Conservation (phyloP, 2,797 vertebrate species). For the Cyclopterus lumpus region DNA sequence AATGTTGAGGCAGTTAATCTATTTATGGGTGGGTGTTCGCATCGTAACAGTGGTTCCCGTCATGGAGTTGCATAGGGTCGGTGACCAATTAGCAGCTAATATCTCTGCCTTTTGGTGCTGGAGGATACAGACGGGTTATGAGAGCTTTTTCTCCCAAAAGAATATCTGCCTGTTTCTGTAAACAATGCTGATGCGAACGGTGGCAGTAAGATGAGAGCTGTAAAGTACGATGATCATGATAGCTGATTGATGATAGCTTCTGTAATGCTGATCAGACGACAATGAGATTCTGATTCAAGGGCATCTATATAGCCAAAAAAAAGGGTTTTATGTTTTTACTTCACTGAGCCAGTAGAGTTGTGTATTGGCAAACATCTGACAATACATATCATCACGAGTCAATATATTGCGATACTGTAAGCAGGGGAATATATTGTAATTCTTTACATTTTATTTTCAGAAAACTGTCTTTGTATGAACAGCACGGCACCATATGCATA, state of each 20-base stretch:
- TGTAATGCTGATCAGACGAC: neutral
- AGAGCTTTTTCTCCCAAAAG: neutral
- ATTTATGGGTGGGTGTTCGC: neutral
- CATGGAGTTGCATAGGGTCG: neutral
- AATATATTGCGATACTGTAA: too few species aligned
- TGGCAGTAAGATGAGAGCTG: neutral
- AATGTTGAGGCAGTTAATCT: neutral
- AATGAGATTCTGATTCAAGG: neutral
- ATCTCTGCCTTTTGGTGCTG: neutral
- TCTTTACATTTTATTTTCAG: too few species aligned
- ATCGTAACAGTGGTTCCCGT: neutral
- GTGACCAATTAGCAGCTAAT: neutral
- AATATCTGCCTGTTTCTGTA: conserved; percentile 1
- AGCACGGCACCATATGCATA: neutral
- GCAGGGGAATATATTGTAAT: too few species aligned
- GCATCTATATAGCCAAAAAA: neutral
- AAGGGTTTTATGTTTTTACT: neutral
- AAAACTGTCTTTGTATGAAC: neutral
- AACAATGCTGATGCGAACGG: neutral
- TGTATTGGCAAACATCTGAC: too few species aligned
- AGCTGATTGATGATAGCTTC: neutral
- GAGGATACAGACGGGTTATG: neutral
- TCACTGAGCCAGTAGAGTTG: neutral
- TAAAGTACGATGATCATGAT: neutral
- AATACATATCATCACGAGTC: too few species aligned